phyloP scores from a whole-genome alignment of 2,797 vertebrate genomes.

The Liparis tanakae region DNA sequence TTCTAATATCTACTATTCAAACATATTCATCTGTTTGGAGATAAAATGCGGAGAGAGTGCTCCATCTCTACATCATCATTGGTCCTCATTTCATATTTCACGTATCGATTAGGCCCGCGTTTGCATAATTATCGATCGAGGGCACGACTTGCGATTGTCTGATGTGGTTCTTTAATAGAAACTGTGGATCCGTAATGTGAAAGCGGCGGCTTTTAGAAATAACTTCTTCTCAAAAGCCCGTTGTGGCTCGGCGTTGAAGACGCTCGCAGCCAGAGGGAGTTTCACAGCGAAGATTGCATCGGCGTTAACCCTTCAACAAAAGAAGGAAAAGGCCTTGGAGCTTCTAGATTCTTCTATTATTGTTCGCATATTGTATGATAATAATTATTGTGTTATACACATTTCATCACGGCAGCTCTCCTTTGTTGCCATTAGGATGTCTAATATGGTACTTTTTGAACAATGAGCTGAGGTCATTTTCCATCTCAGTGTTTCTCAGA shows the following conservation, averaged over 20 bases:
- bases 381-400: neutral
- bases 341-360: neutral
- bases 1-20: constrained; percentile 66
- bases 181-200: constrained; percentile 42
- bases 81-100: constrained; percentile 71
- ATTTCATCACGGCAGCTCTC: neutral
- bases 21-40: constrained; percentile 53
- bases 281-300: constrained; percentile 22
- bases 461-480: neutral
- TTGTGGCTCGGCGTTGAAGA: constrained; percentile 23
- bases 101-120: constrained; percentile 60
- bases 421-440: neutral
- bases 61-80: constrained; percentile 59
- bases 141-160: constrained; percentile 59
- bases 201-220: constrained; percentile 50
- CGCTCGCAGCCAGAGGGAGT: constrained; percentile 34
- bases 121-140: constrained; percentile 76
- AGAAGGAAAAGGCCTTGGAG: constrained; percentile 9
- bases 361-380: neutral
- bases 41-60: constrained; percentile 43
- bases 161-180: constrained; percentile 63
- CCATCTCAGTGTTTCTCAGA: too few relatives aligned
- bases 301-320: constrained; percentile 6
- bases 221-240: constrained; percentile 38
- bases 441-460: neutral